Base-by-base conservation (phyloP, 2,113 vertebrate genomes). In the Meleagris gallopavo region DNA sequence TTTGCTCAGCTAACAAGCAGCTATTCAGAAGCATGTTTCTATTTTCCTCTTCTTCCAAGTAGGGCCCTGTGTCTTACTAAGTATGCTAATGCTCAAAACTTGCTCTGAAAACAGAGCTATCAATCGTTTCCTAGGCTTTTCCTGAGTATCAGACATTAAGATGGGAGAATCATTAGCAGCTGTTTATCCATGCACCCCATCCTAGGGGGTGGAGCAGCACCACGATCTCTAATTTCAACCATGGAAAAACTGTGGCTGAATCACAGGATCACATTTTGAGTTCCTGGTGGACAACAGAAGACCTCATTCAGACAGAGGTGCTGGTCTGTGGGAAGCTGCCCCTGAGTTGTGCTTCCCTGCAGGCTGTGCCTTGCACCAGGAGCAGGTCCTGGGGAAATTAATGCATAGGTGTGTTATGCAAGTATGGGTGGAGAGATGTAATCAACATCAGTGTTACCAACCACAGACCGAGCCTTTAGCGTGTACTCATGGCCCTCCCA, bases 11-110 rank as follows among this genome's bases (percentile, higher is more conserved):
- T 94, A 91, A 69, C 25, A 87, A 79, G 17, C 60, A 90, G 38
- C 60, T 77, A 73, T 55, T 74, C 60, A 55, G 61, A 91, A 62
- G 14, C 16, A 45, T 45, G 84, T 38, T 94, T 92, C 92, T 70
- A 80, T 90, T 91, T 93, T 80, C 60, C 85, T n/a, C 20, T 50
- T 76, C 77, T 89, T 85, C 78, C 9, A 40, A 67, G 46, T 5
- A 72, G 58, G 62, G 57, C 40, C 17, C 41, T 3, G 6, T 57
- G 55, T 16, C 25, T 89, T 83, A 43, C 50, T 60, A 55, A 48
- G 41, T 27, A 29, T 13, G 43, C 38, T 62, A 64, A 46, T 76
- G 30, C 55, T 86, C 74, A 81, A 65, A 77, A 46, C 64, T 46
- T 60, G 14, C 25, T 84, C 89, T 80, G 71, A 85, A 85, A 89